phyloP scores from a whole-genome alignment of 2,888 invertebrate genomes.

The Agriopis leucophaearia region DNA sequence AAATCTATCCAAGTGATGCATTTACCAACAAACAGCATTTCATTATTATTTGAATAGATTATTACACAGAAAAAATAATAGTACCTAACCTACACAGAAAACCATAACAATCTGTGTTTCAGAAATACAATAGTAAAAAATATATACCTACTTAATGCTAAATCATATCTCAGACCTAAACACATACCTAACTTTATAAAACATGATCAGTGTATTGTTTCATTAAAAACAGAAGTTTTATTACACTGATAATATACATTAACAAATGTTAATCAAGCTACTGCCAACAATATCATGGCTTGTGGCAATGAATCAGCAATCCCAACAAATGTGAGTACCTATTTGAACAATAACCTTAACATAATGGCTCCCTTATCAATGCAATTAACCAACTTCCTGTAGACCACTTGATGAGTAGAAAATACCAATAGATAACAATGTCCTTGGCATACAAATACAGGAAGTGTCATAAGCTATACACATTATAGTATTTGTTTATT shows the following conservation, averaged over 20 bases:
- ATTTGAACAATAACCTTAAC: constrained; percentile 19
- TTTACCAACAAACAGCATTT: too few species aligned
- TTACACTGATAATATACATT: background rate
- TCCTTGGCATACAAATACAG: constrained; percentile 42
- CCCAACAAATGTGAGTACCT: constrained; percentile 7
- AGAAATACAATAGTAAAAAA: too few species aligned
- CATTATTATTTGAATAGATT: too few species aligned
- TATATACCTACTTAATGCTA: too few species aligned
- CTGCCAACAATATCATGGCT: constrained; percentile 1
- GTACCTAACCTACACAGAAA: too few species aligned
- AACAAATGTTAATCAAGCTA: constrained; percentile 4
- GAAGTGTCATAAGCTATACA: background rate
- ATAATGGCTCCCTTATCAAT: constrained; percentile 49
- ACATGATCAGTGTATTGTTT: background rate
- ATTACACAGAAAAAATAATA: too few species aligned
- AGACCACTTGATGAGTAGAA: constrained; percentile 46
- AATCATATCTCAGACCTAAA: too few species aligned
- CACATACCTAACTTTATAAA: too few species aligned
- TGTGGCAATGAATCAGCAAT: constrained; percentile 21
- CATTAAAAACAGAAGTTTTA: constrained; percentile 5
- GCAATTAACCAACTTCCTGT: constrained; percentile 59
- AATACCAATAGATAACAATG: constrained; percentile 47
- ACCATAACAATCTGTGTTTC: too few species aligned
- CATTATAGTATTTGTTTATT: too few species aligned
- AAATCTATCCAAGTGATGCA: too few species aligned